phyloP scores from a whole-genome alignment of 2,113 vertebrate genomes.

The Bungarus multicinctus region DNA sequence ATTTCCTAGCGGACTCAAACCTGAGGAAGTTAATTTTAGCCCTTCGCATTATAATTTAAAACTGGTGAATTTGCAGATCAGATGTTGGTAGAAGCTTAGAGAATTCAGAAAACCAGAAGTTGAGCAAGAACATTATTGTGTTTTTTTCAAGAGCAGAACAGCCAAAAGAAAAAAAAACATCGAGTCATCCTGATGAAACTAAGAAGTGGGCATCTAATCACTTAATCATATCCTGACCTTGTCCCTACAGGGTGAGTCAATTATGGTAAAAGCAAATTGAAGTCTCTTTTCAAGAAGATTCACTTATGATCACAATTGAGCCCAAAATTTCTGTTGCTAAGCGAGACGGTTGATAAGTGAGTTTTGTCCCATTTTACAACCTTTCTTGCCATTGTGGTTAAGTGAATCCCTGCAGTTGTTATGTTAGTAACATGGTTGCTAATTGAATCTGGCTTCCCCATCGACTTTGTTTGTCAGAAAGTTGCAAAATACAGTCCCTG shows the following conservation, averaged over 20 bases:
- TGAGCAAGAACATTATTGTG: background rate
- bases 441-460: background rate
- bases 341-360: too few species aligned
- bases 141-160: background rate
- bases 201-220: background rate
- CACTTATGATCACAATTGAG: background rate
- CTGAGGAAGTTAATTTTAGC: background rate
- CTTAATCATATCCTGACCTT: background rate
- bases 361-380: background rate
- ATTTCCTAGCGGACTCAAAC: background rate
- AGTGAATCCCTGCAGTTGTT: too few species aligned
- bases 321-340: background rate
- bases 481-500: background rate
- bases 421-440: background rate
- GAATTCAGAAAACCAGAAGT: background rate
- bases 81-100: background rate
- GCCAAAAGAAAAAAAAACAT: background rate
- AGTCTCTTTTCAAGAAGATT: background rate
- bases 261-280: background rate
- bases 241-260: background rate
- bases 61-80: background rate
- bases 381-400: background rate
- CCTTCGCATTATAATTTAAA: background rate
- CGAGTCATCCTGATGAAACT: background rate
- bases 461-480: background rate